Evolutionary conservation across 2,113 vertebrate species (phyloP).

Genomic region (Neogobius melanostomus): DNA sequence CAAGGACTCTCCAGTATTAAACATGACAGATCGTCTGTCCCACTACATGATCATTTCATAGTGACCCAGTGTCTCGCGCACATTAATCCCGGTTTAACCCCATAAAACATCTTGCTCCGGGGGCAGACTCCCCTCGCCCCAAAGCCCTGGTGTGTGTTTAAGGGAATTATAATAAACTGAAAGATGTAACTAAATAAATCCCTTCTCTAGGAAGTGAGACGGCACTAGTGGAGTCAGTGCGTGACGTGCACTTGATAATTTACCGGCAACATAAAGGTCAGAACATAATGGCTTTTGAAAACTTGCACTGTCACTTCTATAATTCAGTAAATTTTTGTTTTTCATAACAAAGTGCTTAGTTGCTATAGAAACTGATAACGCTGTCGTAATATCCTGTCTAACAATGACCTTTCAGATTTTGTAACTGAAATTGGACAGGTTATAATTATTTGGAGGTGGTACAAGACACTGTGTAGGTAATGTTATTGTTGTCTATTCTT

Average conservation of each 20-base stretch:
- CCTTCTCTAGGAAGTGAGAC: neutral
- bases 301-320: neutral
- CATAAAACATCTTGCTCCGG: conserved; percentile 42
- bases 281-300: neutral
- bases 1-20: conserved; percentile 21
- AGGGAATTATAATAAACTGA: neutral
- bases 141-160: conserved; percentile 21
- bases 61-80: conserved; percentile 44
- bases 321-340: neutral
- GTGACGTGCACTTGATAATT: neutral
- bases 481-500: too few species aligned
- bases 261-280: neutral
- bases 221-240: neutral
- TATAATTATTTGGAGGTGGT: neutral
- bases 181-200: neutral
- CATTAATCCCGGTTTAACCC: conserved; percentile 70
- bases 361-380: neutral
- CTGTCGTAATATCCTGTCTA: neutral
- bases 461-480: too few species aligned
- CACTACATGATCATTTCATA: conserved; percentile 45
- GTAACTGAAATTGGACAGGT: neutral
- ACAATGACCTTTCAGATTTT: neutral
- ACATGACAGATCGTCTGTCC: conserved; percentile 32
- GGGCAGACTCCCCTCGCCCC: conserved; percentile 38
- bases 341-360: neutral